These are phyloP conservation scores for Trinorchestia longiramus DNA, from an alignment of 1,140 invertebrate genomes.

Conservation along the genomic window DNA sequence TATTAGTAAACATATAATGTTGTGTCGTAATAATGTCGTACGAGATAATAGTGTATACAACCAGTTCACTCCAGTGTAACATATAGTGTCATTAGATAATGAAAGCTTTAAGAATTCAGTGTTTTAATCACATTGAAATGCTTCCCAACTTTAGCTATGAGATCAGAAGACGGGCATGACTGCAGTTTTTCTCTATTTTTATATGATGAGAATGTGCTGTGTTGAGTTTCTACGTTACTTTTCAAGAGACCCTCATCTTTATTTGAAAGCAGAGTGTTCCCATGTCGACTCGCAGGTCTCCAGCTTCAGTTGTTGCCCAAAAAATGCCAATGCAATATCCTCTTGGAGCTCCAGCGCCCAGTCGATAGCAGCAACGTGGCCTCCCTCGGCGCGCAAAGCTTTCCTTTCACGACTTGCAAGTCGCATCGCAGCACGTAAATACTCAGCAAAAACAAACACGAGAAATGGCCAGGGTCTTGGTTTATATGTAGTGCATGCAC, in stretches of 20 bases:
- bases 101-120: too few species aligned
- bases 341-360: neutral
- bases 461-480: neutral
- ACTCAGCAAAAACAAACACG: neutral
- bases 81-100: too few species aligned
- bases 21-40: too few species aligned
- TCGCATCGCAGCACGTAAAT: neutral
- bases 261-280: neutral
- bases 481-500: too few species aligned
- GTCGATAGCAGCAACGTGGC: neutral
- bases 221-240: neutral
- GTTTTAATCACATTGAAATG: too few species aligned
- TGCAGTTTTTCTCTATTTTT: neutral
- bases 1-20: too few species aligned
- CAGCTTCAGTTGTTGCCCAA: neutral
- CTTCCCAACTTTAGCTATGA: too few species aligned
- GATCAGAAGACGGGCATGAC: too few species aligned
- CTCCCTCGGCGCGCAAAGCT: neutral
- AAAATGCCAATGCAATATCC: conserved; percentile 8
- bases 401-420: neutral
- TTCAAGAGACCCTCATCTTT: neutral
- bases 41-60: too few species aligned
- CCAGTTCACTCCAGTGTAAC: too few species aligned
- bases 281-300: neutral
- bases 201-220: neutral